Conservation (phyloP, 2,888 invertebrate species). For the Aleiodes leptofemur region DNA sequence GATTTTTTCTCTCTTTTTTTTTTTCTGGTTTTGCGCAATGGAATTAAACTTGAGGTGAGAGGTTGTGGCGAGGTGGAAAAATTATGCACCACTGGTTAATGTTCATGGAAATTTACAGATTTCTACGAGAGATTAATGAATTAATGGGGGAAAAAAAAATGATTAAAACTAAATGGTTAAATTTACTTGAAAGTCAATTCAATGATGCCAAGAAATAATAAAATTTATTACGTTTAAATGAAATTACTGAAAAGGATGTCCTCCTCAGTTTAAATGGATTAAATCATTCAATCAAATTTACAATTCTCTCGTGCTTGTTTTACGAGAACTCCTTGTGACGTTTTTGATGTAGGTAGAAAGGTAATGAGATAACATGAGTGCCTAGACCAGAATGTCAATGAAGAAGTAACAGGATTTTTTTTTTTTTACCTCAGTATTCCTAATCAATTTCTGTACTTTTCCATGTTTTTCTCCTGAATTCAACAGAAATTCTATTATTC, state of each 20-base stretch:
- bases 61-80: neutral
- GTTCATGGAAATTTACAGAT: slow-evolving; percentile 14
- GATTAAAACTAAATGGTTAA: neutral
- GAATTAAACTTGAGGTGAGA: slow-evolving; percentile 6
- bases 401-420: neutral
- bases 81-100: neutral
- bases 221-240: neutral
- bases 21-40: slow-evolving; percentile 8
- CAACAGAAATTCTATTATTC: neutral
- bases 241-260: slow-evolving; percentile 15
- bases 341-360: slow-evolving; percentile 8
- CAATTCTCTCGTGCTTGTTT: neutral
- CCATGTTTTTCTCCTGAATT: too few relatives aligned
- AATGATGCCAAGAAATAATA: neutral
- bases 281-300: slow-evolving; percentile 17
- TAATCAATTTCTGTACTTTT: neutral
- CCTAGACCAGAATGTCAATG: slow-evolving; percentile 20
- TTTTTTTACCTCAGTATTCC: neutral
- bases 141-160: neutral
- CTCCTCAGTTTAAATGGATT: neutral
- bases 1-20: neutral
- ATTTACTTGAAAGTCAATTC: neutral
- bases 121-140: neutral
- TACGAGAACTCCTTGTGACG: slow-evolving; percentile 5
- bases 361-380: slow-evolving; percentile 21